Conservation (phyloP, 1,140 invertebrate species). For the Euborellia annulipes region DNA sequence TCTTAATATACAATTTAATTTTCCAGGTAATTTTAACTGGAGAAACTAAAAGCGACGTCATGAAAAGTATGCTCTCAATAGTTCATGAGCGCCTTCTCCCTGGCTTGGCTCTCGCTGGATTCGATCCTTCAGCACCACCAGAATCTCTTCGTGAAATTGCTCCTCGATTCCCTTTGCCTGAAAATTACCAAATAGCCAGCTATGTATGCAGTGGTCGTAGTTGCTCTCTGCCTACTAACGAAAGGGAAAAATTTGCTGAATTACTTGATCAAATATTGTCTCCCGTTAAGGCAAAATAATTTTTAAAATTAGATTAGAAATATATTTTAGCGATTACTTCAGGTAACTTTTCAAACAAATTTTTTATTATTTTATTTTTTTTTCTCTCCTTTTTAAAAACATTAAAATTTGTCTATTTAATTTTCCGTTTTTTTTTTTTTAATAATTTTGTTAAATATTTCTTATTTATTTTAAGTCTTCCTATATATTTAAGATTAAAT, state of each 20-base stretch:
- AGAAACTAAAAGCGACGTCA: conserved; percentile 13
- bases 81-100: conserved; percentile 7
- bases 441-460: no score
- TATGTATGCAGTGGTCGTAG: conserved; percentile 67
- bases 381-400: no score
- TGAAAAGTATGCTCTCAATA: conserved; percentile 26
- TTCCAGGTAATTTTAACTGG: background rate
- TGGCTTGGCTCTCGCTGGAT: conserved; percentile 18
- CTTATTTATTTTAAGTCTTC: no score
- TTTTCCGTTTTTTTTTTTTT: no score
- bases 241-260: conserved; percentile 43
- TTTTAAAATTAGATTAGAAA: no score
- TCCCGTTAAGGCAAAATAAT: no score
- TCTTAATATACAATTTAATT: background rate
- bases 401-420: no score
- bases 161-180: conserved; percentile 24
- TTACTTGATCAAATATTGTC: conserved; percentile 34
- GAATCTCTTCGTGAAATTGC: conserved; percentile 24
- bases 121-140: conserved; percentile 19
- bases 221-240: conserved; percentile 62
- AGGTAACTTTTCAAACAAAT: no score
- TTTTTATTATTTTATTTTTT: no score
- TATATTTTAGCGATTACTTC: no score
- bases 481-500: no score
- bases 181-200: conserved; percentile 43